These are phyloP conservation scores for Fragum sueziense DNA, from an alignment of 2,888 invertebrate genomes.

Conservation along the genomic window DNA sequence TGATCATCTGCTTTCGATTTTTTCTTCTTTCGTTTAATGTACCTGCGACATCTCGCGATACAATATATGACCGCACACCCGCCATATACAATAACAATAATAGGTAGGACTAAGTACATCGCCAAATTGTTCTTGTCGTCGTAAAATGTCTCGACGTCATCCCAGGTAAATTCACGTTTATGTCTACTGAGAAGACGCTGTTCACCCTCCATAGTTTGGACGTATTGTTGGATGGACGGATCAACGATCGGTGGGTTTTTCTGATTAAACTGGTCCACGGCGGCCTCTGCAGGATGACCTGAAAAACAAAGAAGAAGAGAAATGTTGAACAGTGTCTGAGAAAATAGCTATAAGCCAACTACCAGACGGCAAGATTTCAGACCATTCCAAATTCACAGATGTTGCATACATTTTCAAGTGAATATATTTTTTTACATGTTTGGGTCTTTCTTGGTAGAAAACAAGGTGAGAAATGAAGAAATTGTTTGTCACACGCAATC, in stretches of 20 bases:
- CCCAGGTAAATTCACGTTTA: constrained; percentile 56
- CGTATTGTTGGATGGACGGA: neutral
- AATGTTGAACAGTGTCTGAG: too few species aligned
- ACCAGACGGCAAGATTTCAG: too few species aligned
- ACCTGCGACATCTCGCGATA: constrained; percentile 62
- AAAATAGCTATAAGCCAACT: too few species aligned
- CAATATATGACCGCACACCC: constrained; percentile 71
- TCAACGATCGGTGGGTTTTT: neutral
- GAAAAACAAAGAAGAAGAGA: too few species aligned
- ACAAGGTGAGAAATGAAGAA: too few species aligned
- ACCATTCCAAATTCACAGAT: too few species aligned
- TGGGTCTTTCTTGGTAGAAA: too few species aligned
- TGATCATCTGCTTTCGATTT: constrained; percentile 34
- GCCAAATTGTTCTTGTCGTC: constrained; percentile 71
- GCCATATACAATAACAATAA: constrained; percentile 69
- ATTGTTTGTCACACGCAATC: too few species aligned
- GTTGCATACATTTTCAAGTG: too few species aligned
- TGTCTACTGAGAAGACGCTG: constrained; percentile 24
- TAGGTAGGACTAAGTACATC: constrained; percentile 68
- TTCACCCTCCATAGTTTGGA: constrained; percentile 1
- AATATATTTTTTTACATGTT: too few species aligned
- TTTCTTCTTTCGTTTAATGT: constrained; percentile 59
- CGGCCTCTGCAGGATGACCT: neutral
- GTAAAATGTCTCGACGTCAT: constrained; percentile 65
- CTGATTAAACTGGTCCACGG: neutral